These are phyloP conservation scores for Mesorhabditis spiculigera DNA, from an alignment of 2,888 invertebrate species.

Conservation along the genomic window DNA sequence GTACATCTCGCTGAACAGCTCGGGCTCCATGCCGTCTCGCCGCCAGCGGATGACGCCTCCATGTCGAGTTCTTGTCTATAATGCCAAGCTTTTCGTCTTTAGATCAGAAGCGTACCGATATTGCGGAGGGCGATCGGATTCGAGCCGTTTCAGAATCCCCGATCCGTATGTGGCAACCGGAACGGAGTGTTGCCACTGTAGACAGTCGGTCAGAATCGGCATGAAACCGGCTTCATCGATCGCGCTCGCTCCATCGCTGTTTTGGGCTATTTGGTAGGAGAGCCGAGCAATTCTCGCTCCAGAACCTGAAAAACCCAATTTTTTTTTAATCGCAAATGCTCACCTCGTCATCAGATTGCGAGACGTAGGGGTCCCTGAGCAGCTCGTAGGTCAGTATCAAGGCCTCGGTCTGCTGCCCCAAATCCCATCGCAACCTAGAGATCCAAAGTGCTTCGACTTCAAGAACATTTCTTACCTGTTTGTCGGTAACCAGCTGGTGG, in stretches of 20 bases:
- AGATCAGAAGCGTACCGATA: conserved; percentile 9
- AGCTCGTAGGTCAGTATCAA: background rate
- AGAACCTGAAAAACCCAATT: conserved; percentile 29
- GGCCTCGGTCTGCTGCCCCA: background rate
- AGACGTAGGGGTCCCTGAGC: conserved; percentile 17
- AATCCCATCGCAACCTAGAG: background rate
- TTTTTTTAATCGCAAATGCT: background rate
- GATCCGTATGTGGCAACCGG: conserved; percentile 48
- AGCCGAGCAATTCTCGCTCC: conserved; percentile 54
- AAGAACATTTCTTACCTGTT: conserved; percentile 20
- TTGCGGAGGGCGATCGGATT: conserved; percentile 25
- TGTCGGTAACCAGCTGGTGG: conserved; percentile 88
- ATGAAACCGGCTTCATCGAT: conserved; percentile 34
- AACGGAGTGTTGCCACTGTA: conserved; percentile 24
- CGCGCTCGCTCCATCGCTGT: conserved; percentile 43
- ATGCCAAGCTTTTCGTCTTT: background rate
- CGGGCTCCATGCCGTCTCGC: conserved; percentile 53
- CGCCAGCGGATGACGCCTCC: conserved; percentile 28
- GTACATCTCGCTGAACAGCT: conserved; percentile 54
- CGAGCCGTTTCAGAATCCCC: conserved; percentile 51
- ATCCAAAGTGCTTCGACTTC: background rate
- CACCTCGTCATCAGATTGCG: conserved; percentile 34
- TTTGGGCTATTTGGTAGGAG: conserved; percentile 53
- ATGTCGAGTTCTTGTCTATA: conserved; percentile 7
- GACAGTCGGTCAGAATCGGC: conserved; percentile 23